phyloP scores from a whole-genome alignment of 92 coral and sea anemone species.

The Isaurus tuberculatus region DNA sequence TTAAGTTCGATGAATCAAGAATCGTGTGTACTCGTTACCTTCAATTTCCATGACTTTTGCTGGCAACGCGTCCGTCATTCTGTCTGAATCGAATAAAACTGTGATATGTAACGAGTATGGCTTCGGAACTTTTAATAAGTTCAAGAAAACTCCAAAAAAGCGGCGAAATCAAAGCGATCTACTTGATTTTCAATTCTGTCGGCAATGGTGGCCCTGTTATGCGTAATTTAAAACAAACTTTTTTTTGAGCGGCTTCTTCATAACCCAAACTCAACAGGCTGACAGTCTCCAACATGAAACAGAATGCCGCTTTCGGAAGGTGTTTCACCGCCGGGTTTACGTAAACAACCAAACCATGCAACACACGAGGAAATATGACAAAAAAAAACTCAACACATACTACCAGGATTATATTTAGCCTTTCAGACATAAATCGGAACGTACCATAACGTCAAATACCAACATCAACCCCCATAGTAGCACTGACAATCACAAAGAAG shows the following conservation, averaged over 20 bases:
- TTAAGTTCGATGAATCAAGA: not conserved
- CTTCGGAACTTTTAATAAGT: constrained; percentile 32
- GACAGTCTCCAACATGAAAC: constrained; percentile 29
- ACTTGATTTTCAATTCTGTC: constrained; percentile 44
- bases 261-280: constrained; percentile 19
- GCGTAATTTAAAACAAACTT: constrained; percentile 31
- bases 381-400: constrained; percentile 11
- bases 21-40: not conserved
- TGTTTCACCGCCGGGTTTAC: constrained; percentile 21
- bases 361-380: constrained; percentile 4
- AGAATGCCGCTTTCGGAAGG: constrained; percentile 39
- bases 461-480: constrained; percentile 10
- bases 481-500: not conserved
- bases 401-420: constrained; percentile 17
- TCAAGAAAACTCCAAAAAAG: not conserved
- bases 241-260: constrained; percentile 46
- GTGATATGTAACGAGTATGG: constrained; percentile 9
- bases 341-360: constrained; percentile 25
- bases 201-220: constrained; percentile 35
- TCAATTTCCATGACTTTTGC: constrained; percentile 34
- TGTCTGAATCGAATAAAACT: constrained; percentile 22
- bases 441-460: constrained; percentile 16
- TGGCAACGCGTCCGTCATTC: constrained; percentile 10
- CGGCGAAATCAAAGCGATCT: constrained; percentile 44
- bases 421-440: not conserved